phyloP scores from a whole-genome alignment of 1,140 invertebrate genomes.

The Sycobia sp. region DNA sequence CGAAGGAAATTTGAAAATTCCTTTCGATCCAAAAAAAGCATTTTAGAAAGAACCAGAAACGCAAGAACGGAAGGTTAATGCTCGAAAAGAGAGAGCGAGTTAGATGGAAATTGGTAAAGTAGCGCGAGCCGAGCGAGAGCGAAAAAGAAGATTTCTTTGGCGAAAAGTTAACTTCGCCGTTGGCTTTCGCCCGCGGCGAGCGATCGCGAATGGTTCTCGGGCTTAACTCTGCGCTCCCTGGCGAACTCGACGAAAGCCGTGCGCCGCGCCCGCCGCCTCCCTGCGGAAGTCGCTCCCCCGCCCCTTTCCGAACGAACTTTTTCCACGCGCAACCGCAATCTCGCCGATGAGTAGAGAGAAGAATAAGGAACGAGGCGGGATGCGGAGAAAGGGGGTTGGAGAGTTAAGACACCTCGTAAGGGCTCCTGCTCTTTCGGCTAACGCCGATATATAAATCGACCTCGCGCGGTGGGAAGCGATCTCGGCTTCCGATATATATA shows the following conservation, averaged over 20 bases:
- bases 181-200: conserved; percentile 27
- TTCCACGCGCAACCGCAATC: background rate
- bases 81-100: too few species aligned
- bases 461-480: conserved; percentile 57
- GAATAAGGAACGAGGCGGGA: background rate
- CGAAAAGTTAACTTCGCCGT: conserved; percentile 38
- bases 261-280: too few species aligned
- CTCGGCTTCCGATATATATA: too few species aligned
- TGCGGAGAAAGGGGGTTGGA: too few species aligned
- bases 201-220: conserved; percentile 45
- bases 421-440: conserved; percentile 45
- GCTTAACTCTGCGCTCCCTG: background rate
- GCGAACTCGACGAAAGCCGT: background rate
- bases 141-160: conserved; percentile 57
- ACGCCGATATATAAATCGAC: conserved; percentile 61
- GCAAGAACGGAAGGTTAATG: too few species aligned
- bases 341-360: background rate
- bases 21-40: too few species aligned
- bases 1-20: too few species aligned
- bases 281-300: too few species aligned
- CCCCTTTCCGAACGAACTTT: too few species aligned
- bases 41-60: too few species aligned
- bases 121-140: conserved; percentile 36
- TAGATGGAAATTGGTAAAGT: too few species aligned
- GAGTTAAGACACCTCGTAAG: conserved; percentile 16